Evolutionary conservation across 2,797 vertebrate genomes (phyloP).

Genomic region (Oreochromis mossambicus): DNA sequence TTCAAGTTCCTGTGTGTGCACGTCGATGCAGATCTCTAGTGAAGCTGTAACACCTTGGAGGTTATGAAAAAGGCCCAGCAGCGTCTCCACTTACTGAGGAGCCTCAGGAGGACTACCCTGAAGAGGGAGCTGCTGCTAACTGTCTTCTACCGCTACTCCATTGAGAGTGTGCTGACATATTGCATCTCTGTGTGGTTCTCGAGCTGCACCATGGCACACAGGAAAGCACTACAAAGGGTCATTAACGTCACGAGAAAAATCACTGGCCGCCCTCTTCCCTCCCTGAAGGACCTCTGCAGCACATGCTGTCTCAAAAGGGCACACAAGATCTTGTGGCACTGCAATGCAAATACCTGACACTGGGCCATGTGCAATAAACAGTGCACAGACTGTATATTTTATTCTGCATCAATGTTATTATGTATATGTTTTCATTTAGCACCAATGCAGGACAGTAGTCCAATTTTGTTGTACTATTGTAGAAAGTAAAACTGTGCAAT

Average conservation of each 20-base stretch:
- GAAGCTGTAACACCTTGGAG: not conserved
- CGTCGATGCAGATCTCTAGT: not conserved
- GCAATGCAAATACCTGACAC: not conserved
- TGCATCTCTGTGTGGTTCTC: not conserved
- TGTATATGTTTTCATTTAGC: not conserved
- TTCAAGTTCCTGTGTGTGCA: not conserved
- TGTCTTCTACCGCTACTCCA: not conserved
- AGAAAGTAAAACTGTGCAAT: not conserved
- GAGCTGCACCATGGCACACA: not conserved
- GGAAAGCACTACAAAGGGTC: not conserved
- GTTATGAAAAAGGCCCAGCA: not conserved
- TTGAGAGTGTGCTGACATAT: not conserved
- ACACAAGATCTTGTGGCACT: not conserved
- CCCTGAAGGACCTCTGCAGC: not conserved
- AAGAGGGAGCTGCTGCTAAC: not conserved
- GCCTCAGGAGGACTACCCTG: not conserved
- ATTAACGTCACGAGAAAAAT: not conserved
- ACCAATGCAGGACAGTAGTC: not conserved
- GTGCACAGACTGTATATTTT: not conserved
- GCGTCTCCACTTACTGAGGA: not conserved
- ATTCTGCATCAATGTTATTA: rapidly evolving
- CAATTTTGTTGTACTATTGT: not conserved
- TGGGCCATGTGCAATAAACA: not conserved
- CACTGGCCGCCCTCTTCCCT: not conserved
- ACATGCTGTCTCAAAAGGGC: not conserved